Conservation (phyloP, 2,797 vertebrate species). For the Poecile montanus region DNA sequence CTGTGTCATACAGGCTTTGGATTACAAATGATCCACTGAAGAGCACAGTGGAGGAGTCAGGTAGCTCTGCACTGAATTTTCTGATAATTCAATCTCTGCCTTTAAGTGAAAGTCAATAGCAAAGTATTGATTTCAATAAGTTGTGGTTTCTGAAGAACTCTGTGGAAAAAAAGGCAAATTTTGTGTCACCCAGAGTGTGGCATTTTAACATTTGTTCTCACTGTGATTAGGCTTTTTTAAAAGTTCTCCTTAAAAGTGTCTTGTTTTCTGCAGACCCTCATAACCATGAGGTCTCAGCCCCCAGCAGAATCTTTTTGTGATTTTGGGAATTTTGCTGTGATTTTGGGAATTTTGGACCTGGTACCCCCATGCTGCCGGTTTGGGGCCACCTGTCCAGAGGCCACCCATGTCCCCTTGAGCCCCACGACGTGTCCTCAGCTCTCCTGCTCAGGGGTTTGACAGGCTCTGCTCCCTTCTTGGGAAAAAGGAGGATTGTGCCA, state of each 20-base stretch:
- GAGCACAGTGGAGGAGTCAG: neutral
- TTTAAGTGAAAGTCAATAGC: neutral
- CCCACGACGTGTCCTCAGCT: neutral
- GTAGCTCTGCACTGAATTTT: neutral
- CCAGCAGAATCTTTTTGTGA: neutral
- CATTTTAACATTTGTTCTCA: neutral
- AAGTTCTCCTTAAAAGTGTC: neutral
- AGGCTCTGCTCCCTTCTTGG: neutral
- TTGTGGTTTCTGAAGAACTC: neutral
- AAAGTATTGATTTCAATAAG: neutral
- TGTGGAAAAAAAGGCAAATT: neutral
- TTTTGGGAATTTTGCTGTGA: neutral
- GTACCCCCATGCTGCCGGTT: neutral
- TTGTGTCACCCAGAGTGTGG: neutral
- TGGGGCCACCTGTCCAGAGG: neutral
- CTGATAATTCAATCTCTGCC: neutral
- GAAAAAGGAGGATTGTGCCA: neutral
- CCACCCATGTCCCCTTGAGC: neutral
- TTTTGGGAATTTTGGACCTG: neutral
- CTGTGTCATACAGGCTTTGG: neutral
- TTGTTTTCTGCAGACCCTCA: neutral
- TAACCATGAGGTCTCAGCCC: neutral
- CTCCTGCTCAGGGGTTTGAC: neutral
- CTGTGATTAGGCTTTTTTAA: neutral
- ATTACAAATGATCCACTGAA: neutral